Conservation (phyloP, 2,797 vertebrate genomes). For the Pithecia hirsuta region DNA sequence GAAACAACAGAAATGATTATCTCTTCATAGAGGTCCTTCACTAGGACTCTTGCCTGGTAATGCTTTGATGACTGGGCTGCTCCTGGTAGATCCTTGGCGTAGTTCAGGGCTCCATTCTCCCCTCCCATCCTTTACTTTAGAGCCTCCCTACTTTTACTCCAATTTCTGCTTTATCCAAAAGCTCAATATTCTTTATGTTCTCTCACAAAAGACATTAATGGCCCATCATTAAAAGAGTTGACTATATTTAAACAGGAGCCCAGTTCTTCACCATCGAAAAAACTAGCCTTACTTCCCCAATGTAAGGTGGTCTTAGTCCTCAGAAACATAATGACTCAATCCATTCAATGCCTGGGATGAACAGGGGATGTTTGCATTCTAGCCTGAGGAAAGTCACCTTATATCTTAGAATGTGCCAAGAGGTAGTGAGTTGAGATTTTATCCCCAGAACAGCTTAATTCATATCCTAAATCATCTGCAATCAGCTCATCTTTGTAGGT, state of each 20-base stretch:
- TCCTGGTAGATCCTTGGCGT: background rate
- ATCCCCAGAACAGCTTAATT: background rate
- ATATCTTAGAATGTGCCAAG: background rate
- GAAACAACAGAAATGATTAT: background rate
- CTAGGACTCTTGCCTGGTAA: background rate
- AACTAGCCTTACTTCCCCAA: background rate
- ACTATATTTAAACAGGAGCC: background rate
- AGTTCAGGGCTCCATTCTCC: background rate
- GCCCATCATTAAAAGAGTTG: background rate
- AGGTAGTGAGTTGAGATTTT: background rate
- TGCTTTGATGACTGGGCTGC: background rate
- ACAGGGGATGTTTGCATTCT: background rate
- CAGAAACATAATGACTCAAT: background rate
- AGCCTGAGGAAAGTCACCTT: background rate
- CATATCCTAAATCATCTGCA: background rate
- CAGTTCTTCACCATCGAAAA: background rate
- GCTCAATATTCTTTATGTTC: background rate
- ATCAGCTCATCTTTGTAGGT: background rate
- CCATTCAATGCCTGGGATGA: background rate
- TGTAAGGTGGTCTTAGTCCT: background rate
- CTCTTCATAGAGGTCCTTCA: background rate
- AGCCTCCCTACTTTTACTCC: background rate
- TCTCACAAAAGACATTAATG: background rate
- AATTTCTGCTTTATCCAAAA: background rate
- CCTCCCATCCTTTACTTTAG: background rate